These are phyloP conservation scores for Danio kyathit DNA, from an alignment of 2,797 vertebrate genomes.

Conservation along the genomic window DNA sequence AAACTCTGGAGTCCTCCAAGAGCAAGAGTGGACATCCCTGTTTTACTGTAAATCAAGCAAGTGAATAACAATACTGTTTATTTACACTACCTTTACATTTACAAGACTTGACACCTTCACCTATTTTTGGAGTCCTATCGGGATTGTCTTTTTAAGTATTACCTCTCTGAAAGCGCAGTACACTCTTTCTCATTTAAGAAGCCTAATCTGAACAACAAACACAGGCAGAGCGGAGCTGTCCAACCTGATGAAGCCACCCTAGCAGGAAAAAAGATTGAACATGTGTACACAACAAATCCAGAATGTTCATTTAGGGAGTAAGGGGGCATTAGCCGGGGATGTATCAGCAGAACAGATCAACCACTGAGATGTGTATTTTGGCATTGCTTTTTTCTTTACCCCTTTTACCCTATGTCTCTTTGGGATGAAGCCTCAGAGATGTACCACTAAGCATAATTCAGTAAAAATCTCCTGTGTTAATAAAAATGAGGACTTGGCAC, in stretches of 20 bases:
- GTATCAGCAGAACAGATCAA: constrained; percentile 34
- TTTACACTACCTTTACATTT: constrained; percentile 13
- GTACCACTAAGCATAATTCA: neutral
- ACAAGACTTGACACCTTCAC: neutral
- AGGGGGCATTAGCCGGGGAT: constrained; percentile 9
- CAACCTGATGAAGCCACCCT: constrained; percentile 38
- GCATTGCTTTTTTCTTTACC: neutral
- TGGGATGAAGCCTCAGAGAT: constrained; percentile 1
- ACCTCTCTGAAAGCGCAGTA: constrained; percentile 26
- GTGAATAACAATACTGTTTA: neutral
- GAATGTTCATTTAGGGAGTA: constrained; percentile 2
- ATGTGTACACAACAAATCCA: constrained; percentile 10
- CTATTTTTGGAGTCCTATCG: neutral
- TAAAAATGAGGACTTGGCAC: neutral
- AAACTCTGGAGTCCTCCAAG: neutral
- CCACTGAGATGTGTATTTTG: constrained; percentile 26
- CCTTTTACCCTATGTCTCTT: constrained; percentile 6
- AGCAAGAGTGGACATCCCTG: neutral
- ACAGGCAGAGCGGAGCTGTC: constrained; percentile 39
- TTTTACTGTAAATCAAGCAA: neutral
- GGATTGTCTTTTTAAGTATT: constrained; percentile 9
- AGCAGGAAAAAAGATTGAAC: constrained; percentile 22
- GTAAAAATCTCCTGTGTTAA: constrained; percentile 7
- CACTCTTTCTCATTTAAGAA: constrained; percentile 17
- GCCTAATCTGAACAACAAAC: constrained; percentile 43